phyloP scores from a whole-genome alignment of 2,888 invertebrate species.

The Drosophila neoperkinsi region DNA sequence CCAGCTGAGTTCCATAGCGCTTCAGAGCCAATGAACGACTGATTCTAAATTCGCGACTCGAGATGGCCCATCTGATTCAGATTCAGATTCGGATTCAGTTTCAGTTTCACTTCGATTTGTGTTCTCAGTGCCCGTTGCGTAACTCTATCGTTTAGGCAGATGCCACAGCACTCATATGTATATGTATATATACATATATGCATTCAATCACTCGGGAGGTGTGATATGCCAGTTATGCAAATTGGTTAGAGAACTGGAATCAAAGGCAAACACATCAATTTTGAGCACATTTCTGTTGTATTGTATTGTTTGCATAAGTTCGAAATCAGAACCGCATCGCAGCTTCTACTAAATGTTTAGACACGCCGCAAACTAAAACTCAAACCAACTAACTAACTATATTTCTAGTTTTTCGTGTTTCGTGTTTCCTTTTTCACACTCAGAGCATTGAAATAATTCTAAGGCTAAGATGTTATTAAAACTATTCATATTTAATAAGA shows the following conservation, averaged over 20 bases:
- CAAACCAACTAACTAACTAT: constrained; percentile 3
- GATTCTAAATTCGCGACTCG: constrained; percentile 37
- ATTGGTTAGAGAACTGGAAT: constrained; percentile 39
- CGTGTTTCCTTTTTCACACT: constrained; percentile 20
- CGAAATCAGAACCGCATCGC: constrained; percentile 8
- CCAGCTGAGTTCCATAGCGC: constrained; percentile 40
- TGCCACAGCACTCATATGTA: background rate
- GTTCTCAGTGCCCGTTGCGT: constrained; percentile 31
- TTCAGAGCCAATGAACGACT: constrained; percentile 54
- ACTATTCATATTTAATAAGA: constrained; percentile 41
- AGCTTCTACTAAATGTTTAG: constrained; percentile 29
- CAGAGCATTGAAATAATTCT: constrained; percentile 60
- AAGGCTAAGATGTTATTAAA: constrained; percentile 64
- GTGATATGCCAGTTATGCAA: constrained; percentile 60
- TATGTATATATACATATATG: background rate
- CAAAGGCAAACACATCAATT: constrained; percentile 24
- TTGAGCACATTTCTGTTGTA: constrained; percentile 1
- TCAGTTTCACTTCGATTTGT: background rate
- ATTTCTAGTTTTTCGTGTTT: constrained; percentile 57
- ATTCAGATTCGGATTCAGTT: background rate
- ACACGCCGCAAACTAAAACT: constrained; percentile 40
- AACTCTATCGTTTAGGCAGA: constrained; percentile 22
- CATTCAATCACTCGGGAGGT: constrained; percentile 19
- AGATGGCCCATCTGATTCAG: constrained; percentile 17
- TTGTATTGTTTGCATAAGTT: constrained; percentile 14